Conservation (phyloP, 92 coral and sea anemone genomes). For the Porites divaricata region DNA sequence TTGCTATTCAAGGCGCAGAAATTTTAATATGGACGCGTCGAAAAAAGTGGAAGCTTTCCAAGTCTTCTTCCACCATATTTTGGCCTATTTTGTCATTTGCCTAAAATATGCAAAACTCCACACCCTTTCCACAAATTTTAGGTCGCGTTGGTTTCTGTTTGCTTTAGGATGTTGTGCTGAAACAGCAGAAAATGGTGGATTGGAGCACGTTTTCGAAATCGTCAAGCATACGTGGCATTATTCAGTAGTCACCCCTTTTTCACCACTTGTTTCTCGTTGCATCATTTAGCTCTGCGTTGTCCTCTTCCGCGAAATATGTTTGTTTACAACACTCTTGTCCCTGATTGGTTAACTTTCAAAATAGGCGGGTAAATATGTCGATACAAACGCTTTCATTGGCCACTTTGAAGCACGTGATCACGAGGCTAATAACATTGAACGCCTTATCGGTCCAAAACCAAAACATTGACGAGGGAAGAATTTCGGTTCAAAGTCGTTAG, state of each 20-base stretch:
- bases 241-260: background rate
- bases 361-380: background rate
- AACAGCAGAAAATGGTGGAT: background rate
- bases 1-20: background rate
- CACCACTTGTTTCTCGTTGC: constrained; percentile 3
- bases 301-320: background rate
- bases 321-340: constrained; percentile 5
- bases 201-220: background rate
- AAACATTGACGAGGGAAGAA: constrained; percentile 35
- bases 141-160: background rate
- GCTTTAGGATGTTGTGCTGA: background rate
- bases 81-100: too few species aligned
- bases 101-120: constrained; percentile 5
- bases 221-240: constrained; percentile 3
- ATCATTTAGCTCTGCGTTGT: constrained; percentile 15
- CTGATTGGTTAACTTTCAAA: constrained; percentile 26
- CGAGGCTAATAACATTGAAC: constrained; percentile 13
- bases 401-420: constrained; percentile 40
- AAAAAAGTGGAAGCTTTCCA: constrained; percentile 11
- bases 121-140: constrained; percentile 9
- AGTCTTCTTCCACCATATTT: background rate
- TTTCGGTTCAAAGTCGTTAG: background rate
- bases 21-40: background rate
- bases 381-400: constrained; percentile 37
- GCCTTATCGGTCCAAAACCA: constrained; percentile 8